Evolutionary conservation across 2,797 vertebrate species (phyloP).

Genomic region (Myripristis jacobus): DNA sequence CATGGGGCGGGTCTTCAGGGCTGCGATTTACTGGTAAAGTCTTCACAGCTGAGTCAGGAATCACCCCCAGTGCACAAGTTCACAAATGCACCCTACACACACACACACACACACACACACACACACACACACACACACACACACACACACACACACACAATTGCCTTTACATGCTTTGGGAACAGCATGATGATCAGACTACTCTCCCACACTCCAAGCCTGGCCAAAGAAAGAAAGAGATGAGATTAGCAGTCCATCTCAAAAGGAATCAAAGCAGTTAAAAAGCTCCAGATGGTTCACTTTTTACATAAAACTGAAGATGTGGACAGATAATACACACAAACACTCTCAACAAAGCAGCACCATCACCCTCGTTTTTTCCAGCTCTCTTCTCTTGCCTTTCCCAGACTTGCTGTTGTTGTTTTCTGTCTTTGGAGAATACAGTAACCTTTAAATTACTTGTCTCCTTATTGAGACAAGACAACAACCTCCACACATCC

Average conservation of each 20-base stretch:
- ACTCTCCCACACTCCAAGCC: conserved; percentile 28
- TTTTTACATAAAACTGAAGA: conserved; percentile 34
- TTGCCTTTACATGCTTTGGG: background rate
- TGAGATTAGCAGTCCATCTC: conserved; percentile 24
- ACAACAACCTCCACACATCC: conserved; percentile 61
- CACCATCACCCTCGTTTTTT: background rate
- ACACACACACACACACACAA: background rate
- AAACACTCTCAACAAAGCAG: conserved; percentile 1
- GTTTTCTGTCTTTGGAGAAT: conserved; percentile 41
- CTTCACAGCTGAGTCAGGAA: conserved; percentile 30
- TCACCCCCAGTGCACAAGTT: background rate
- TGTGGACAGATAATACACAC: conserved; percentile 29
- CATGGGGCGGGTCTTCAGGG: conserved; percentile 1
- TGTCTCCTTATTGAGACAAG: conserved; percentile 56
- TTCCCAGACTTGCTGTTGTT: conserved; percentile 32
- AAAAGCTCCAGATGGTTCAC: conserved; percentile 51
- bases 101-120: background rate
- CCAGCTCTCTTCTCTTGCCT: conserved; percentile 20
- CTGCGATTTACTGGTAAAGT: conserved; percentile 18
- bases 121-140: background rate
- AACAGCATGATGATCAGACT: conserved; percentile 31
- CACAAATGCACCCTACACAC: background rate
- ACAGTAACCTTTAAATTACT: conserved; percentile 59
- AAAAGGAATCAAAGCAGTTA: conserved; percentile 43
- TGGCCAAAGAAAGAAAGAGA: conserved; percentile 23